Base-by-base conservation (phyloP, 1,140 invertebrate genomes). In the Yoshiicerus persimilis region DNA sequence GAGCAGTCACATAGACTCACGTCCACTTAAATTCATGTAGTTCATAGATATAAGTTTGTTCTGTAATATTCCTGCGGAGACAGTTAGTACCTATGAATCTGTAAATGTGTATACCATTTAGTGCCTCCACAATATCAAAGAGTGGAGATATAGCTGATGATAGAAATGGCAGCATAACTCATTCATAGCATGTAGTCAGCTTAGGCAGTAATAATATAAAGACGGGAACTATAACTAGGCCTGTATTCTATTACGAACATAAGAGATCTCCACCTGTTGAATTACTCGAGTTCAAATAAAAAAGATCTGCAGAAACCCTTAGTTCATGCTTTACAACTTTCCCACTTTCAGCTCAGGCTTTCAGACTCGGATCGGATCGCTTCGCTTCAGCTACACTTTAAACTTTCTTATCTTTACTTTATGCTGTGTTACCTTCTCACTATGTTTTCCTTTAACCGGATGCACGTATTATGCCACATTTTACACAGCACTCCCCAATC, bases 221-320 rank as follows among this genome's bases (percentile, higher is more conserved):
- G 75, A 32, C 16, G 30, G 23, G 25, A 84, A 39, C 83, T 30
- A 84, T 84, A 62, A 27, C n/a, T 41, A 25, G 23, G 39, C 25
- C 25, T 32, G 23, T 30, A 47, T 84, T 47, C 83, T 84, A 30
- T 47, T 32, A 47, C 83, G 23, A 13, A 30, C 25, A 64, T 47
- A 62, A 23, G 41, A 62, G 41, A 84, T 89, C 88, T 87, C 87
- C 84, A 86, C 83, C 77, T 87, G 86, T 87, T 87, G 86, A 87
- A 87, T 89, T 87, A 66, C 86, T 64, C 20, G 56, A 56, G 39
- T 84, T 84, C 83, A 84, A 84, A 41, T 84, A 62, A 84, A 84
- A 84, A 84, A 84, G 83, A 84, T 47, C 38, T 56, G 83, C 38
- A 84, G 38, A 84, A 84, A 30, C 83, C 75, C 75, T 38, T 38